Evolutionary conservation across 1,140 invertebrate species (phyloP).

Genomic region (Venustaconcha ellipsiformis): DNA sequence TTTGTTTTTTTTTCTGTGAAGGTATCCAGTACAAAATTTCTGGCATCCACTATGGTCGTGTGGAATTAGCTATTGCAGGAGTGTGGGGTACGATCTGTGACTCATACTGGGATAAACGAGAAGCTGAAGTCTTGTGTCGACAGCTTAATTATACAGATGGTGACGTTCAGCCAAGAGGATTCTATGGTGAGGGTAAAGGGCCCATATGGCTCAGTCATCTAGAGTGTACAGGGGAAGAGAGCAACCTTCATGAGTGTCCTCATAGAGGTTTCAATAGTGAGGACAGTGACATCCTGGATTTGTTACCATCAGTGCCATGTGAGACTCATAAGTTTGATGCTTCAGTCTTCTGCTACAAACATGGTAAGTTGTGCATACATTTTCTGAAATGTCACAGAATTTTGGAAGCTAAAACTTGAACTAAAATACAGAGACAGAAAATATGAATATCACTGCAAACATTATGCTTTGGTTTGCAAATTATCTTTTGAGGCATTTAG

Average conservation of each 20-base stretch:
- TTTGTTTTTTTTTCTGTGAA: slow-evolving; percentile 16
- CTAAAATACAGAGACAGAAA: too few relatives aligned
- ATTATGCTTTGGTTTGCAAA: too few relatives aligned
- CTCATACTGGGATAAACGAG: slow-evolving; percentile 43
- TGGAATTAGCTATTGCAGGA: slow-evolving; percentile 76
- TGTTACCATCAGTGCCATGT: slow-evolving; percentile 25
- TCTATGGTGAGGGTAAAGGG: slow-evolving; percentile 45
- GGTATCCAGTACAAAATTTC: slow-evolving; percentile 44
- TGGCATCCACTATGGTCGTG: slow-evolving; percentile 74
- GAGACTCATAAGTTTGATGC: slow-evolving; percentile 50
- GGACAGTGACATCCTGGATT: slow-evolving; percentile 4
- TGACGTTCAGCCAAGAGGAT: slow-evolving; percentile 32
- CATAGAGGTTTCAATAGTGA: slow-evolving; percentile 43
- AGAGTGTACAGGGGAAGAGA: slow-evolving; percentile 49
- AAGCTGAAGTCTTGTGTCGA: slow-evolving; percentile 49
- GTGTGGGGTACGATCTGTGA: slow-evolving; percentile 62
- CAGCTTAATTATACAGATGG: slow-evolving; percentile 47
- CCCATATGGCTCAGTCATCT: slow-evolving; percentile 53
- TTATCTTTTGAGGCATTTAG: too few relatives aligned
- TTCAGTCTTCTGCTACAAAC: slow-evolving; percentile 42
- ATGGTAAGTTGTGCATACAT: not conserved
- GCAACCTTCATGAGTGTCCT: slow-evolving; percentile 47
- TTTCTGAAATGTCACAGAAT: too few relatives aligned
- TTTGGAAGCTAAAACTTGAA: too few relatives aligned
- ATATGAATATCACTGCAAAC: too few relatives aligned